phyloP scores from a whole-genome alignment of 2,888 invertebrate species.

The Meandrusa payeni region DNA sequence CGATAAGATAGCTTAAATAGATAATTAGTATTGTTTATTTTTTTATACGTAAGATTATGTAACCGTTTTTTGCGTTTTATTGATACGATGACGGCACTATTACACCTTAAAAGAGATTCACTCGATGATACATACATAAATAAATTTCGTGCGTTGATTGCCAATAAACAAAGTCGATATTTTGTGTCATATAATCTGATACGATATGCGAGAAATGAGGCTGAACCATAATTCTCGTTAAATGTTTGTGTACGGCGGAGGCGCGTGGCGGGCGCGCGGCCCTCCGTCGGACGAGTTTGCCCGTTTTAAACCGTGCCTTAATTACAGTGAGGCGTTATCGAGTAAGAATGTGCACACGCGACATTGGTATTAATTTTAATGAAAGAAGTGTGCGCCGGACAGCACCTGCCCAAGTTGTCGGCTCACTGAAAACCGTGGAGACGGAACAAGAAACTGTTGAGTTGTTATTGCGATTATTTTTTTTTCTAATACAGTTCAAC shows the following conservation, averaged over 20 bases:
- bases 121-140: constrained; percentile 56
- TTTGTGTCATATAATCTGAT: constrained; percentile 65
- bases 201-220: constrained; percentile 58
- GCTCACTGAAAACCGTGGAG: constrained; percentile 61
- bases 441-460: constrained; percentile 34
- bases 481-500: constrained; percentile 4
- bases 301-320: constrained; percentile 67
- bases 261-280: constrained; percentile 65
- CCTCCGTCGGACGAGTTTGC: constrained; percentile 45
- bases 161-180: constrained; percentile 66
- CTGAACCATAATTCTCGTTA: constrained; percentile 58
- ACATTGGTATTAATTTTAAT: constrained; percentile 81
- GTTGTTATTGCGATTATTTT: constrained; percentile 24
- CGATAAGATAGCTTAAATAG: constrained; percentile 69
- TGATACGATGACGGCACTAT: constrained; percentile 21
- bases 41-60: constrained; percentile 27
- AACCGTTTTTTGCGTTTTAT: constrained; percentile 28
- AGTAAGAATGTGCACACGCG: constrained; percentile 80
- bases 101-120: constrained; percentile 18
- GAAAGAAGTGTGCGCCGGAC: constrained; percentile 75
- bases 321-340: constrained; percentile 78
- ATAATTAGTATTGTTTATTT: constrained; percentile 73
- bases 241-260: constrained; percentile 53
- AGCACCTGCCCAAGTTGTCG: constrained; percentile 71
- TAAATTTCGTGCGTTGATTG: constrained; percentile 60